Percentiles rank a stretch among this genome's conserved stretches.
phyloP scores from a whole-genome alignment of 1,140 invertebrate genomes.

The Microplitis mediator region DNA sequence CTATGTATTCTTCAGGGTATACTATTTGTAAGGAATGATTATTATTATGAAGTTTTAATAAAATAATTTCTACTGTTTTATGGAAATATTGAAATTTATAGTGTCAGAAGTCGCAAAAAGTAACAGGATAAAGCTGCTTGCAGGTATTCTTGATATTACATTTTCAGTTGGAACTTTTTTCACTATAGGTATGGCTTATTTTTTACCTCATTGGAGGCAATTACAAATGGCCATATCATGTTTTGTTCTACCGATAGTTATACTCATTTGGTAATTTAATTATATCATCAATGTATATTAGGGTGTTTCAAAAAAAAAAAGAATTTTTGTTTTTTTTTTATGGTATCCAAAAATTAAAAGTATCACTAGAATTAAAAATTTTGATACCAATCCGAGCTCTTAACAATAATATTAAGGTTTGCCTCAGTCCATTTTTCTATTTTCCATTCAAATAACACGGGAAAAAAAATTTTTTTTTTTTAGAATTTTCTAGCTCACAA shows the following conservation, averaged over 20 bases:
- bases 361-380: too few species aligned
- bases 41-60: neutral
- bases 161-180: constrained; percentile 66
- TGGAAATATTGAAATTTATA: constrained; percentile 35
- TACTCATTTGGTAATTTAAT: constrained; percentile 59
- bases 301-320: too few species aligned
- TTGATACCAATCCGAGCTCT: too few species aligned
- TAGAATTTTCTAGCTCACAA: too few species aligned
- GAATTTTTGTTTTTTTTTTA: too few species aligned
- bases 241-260: constrained; percentile 62
- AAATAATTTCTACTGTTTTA: neutral
- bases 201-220: constrained; percentile 63
- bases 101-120: constrained; percentile 70
- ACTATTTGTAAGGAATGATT: constrained; percentile 63
- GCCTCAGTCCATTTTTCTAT: too few species aligned
- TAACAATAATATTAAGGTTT: too few species aligned
- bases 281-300: too few species aligned
- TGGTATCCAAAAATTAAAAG: too few species aligned
- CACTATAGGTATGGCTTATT: constrained; percentile 62
- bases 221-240: constrained; percentile 65
- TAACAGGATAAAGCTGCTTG: constrained; percentile 67
- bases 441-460: too few species aligned
- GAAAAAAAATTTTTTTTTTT: too few species aligned
- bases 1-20: constrained; percentile 66
- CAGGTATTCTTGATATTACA: constrained; percentile 65